phyloP scores from a whole-genome alignment of 2,888 invertebrate species.

The Candidula unifasciata region DNA sequence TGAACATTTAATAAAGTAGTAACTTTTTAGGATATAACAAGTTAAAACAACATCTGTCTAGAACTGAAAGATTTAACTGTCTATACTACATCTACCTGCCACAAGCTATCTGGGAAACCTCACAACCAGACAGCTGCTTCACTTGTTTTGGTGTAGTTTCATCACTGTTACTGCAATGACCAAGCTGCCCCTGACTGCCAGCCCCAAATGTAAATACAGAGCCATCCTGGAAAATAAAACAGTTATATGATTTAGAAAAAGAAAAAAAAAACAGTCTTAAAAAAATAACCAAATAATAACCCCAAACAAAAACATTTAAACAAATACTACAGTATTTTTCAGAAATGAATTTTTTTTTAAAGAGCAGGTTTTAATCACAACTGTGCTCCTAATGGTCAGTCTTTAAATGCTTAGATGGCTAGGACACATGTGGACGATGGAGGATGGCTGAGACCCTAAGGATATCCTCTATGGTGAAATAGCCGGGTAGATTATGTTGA shows the following conservation, averaged over 20 bases:
- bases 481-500: too few relatives aligned
- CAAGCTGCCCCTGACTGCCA: slow-evolving; percentile 93
- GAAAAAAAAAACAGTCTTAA: not conserved
- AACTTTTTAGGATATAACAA: too few relatives aligned
- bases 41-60: too few relatives aligned
- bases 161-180: slow-evolving; percentile 88
- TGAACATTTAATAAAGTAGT: too few relatives aligned
- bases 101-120: slow-evolving; percentile 86
- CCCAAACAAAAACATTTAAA: too few relatives aligned
- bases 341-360: not conserved
- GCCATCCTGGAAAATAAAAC: slow-evolving; percentile 84
- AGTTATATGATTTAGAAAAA: not conserved
- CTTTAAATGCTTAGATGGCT: too few relatives aligned
- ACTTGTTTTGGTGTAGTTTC: slow-evolving; percentile 93
- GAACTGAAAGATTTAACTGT: not conserved
- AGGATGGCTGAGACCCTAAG: too few relatives aligned
- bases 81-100: slow-evolving; percentile 80
- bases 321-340: not conserved
- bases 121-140: slow-evolving; percentile 93
- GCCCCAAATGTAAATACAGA: slow-evolving; percentile 96
- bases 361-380: too few relatives aligned
- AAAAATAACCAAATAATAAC: too few relatives aligned
- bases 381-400: too few relatives aligned
- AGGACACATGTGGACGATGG: too few relatives aligned
- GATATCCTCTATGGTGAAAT: too few relatives aligned